phyloP scores from a whole-genome alignment of 1,140 invertebrate genomes.

The Druon quercuslanigerum region DNA sequence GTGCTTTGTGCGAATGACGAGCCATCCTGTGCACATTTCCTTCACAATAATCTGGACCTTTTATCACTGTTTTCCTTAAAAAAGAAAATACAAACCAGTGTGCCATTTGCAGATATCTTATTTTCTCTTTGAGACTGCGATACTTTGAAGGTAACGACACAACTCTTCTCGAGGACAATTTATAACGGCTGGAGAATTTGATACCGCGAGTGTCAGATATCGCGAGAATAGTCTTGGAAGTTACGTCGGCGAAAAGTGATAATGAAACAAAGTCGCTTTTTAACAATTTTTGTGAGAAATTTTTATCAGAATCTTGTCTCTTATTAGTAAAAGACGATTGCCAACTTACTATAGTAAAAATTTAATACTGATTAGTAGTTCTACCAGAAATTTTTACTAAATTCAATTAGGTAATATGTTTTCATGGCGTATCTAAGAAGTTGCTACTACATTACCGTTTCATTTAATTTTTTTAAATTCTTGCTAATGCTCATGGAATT shows the following conservation, averaged over 20 bases:
- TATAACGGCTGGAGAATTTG: slow-evolving; percentile 3
- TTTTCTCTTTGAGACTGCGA: background rate
- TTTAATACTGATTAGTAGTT: no score
- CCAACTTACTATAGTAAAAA: no score
- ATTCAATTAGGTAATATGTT: no score
- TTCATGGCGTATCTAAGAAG: no score
- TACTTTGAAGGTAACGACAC: background rate
- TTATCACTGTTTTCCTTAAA: background rate
- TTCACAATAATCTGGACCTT: no score
- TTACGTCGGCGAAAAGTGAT: slow-evolving; percentile 25
- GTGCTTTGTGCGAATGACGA: background rate
- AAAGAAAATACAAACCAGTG: background rate
- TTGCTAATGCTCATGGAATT: no score
- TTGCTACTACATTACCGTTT: no score
- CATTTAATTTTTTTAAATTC: no score
- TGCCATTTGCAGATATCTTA: background rate
- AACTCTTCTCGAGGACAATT: background rate
- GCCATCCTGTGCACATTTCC: no score
- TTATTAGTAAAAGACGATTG: no score
- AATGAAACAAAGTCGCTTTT: slow-evolving; percentile 6
- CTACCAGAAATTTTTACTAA: no score
- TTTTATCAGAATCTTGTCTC: background rate
- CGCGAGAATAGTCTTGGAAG: background rate
- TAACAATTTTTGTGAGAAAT: background rate
- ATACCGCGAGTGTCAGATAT: slow-evolving; percentile 14